A percentile compares a stretch with the other conserved stretches of the same genome.
These are phyloP conservation scores for Syngnathus floridae DNA, from an alignment of 2,113 vertebrate genomes.

Conservation along the genomic window DNA sequence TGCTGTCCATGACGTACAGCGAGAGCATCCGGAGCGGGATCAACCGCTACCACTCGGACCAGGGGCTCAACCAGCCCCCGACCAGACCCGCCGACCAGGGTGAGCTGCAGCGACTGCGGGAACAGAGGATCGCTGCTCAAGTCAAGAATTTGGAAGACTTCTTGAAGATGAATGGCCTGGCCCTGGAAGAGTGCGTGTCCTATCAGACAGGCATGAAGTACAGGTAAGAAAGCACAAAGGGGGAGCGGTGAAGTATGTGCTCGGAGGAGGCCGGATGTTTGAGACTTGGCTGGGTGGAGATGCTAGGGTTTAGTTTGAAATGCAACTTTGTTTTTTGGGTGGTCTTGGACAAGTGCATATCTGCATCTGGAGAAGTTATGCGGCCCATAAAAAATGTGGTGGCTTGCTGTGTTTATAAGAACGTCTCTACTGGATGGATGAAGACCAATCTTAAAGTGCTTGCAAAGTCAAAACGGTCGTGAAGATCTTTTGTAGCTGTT, in stretches of 20 bases:
- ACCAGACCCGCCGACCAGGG: constrained; percentile 70
- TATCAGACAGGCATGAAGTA: constrained; percentile 91
- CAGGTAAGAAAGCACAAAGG: constrained; percentile 79
- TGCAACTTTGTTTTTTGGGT: neutral
- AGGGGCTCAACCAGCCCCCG: constrained; percentile 81
- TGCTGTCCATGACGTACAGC: constrained; percentile 97
- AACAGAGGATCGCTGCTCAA: constrained; percentile 84
- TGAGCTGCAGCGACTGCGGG: constrained; percentile 84
- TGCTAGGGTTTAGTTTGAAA: neutral
- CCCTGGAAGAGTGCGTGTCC: constrained; percentile 85
- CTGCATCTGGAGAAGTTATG: constrained; percentile 19
- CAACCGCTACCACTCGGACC: constrained; percentile 87
- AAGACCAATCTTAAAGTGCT: neutral
- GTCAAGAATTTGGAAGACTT: constrained; percentile 95
- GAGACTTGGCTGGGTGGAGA: neutral
- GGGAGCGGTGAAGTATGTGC: constrained; percentile 22
- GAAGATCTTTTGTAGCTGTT: too few species aligned
- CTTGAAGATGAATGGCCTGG: constrained; percentile 90
- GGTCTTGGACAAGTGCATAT: constrained; percentile 43
- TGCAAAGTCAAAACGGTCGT: too few species aligned
- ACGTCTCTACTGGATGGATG: neutral
- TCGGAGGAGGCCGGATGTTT: constrained; percentile 9
- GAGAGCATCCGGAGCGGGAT: constrained; percentile 90
- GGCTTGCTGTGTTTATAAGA: neutral
- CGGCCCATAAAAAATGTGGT: neutral